Percentiles rank a stretch among this genome's conserved stretches.
phyloP scores from a whole-genome alignment of 1,140 invertebrate species.

The Argopecten irradians region DNA sequence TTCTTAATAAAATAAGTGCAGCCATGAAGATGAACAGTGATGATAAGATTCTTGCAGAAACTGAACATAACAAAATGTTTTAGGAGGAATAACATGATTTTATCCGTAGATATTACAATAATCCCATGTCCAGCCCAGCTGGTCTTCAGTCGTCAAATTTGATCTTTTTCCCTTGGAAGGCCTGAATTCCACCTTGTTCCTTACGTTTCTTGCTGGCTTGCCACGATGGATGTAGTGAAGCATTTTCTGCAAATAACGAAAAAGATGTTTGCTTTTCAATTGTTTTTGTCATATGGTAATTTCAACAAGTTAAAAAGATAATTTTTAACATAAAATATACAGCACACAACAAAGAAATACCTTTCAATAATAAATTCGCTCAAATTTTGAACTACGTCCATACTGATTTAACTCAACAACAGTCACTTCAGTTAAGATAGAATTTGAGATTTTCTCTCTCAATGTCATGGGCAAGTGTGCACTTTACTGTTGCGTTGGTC shows the following conservation, averaged over 20 bases:
- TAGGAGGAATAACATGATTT: background rate
- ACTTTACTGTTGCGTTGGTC: no score
- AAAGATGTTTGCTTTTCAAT: background rate
- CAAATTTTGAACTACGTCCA: no score
- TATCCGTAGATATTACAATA: background rate
- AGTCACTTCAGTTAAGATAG: no score
- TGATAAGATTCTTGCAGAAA: background rate
- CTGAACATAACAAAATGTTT: background rate
- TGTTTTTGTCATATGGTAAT: background rate
- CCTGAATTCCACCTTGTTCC: constrained; percentile 61
- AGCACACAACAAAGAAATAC: no score
- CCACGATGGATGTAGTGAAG: constrained; percentile 76
- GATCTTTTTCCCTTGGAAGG: constrained; percentile 76
- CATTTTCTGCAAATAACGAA: background rate
- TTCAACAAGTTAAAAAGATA: no score
- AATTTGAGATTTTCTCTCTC: no score
- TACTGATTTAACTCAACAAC: no score
- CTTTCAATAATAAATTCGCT: no score
- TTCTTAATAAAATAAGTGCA: no score
- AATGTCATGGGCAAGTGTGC: no score
- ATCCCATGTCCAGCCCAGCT: background rate
- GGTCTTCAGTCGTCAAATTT: constrained; percentile 69
- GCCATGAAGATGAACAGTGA: no score
- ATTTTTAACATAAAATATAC: no score
- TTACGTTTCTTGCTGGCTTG: constrained; percentile 75